Percentiles rank a stretch among this genome's conserved stretches.
Conservation (phyloP, 1,140 invertebrate species). For the Orussus abietinus region DNA sequence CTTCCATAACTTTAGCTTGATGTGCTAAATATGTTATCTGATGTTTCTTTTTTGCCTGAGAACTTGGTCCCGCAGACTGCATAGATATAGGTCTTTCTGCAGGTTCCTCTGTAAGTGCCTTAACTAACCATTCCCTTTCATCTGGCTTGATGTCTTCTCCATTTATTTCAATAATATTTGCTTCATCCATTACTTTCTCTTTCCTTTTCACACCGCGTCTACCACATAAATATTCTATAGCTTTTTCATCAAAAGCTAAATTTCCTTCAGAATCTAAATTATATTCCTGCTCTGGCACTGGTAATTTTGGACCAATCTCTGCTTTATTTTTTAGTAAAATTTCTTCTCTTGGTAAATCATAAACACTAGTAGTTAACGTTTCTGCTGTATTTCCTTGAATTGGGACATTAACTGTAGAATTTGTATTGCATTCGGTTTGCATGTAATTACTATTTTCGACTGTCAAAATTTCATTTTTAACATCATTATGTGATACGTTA, state of each 20-base stretch:
- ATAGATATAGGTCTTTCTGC: constrained; percentile 50
- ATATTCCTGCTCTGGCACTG: constrained; percentile 52
- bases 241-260: constrained; percentile 48
- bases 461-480: background rate
- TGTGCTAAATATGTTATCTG: constrained; percentile 95
- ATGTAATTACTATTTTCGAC: background rate
- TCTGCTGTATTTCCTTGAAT: constrained; percentile 9
- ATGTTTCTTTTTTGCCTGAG: constrained; percentile 68
- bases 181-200: constrained; percentile 51
- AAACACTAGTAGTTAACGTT: constrained; percentile 35
- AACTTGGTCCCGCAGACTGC: constrained; percentile 36
- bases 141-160: constrained; percentile 78
- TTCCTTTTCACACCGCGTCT: constrained; percentile 52
- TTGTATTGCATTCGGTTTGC: constrained; percentile 2
- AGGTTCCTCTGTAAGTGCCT: constrained; percentile 74
- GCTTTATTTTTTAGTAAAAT: constrained; percentile 47
- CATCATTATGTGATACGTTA: background rate
- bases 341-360: constrained; percentile 42
- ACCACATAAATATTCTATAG: constrained; percentile 48
- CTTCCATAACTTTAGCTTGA: constrained; percentile 90
- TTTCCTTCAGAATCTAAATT: constrained; percentile 45
- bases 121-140: constrained; percentile 75
- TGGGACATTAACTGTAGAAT: constrained; percentile 2
- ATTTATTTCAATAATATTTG: constrained; percentile 77
- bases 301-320: constrained; percentile 47